Conservation (phyloP, 2,888 invertebrate species). For the Falcaria lacertinaria region DNA sequence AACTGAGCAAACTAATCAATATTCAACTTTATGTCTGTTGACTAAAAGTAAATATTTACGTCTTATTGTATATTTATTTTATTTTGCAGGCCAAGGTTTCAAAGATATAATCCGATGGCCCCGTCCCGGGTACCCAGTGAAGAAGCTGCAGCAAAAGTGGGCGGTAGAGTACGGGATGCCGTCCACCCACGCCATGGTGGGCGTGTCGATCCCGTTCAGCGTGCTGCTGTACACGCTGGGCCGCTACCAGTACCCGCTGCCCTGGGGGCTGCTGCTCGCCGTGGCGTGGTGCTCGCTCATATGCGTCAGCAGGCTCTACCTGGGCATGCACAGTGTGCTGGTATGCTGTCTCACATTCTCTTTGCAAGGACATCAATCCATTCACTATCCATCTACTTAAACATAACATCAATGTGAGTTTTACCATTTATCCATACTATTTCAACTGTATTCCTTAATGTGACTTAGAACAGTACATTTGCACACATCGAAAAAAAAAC, state of each 20-base stretch:
- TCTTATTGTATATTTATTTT: conserved; percentile 2
- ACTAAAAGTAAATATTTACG: no score
- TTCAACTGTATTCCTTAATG: no score
- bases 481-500: no score
- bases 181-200: conserved; percentile 96
- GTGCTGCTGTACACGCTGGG: conserved; percentile 89
- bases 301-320: conserved; percentile 91
- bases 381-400: no score
- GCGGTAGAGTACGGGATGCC: conserved; percentile 96
- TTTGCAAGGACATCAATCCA: no score
- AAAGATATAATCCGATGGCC: conserved; percentile 94
- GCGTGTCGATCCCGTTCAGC: conserved; percentile 92
- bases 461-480: no score
- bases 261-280: conserved; percentile 80
- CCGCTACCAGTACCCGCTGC: conserved; percentile 86
- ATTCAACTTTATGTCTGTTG: no score
- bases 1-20: no score
- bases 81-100: conserved; percentile 86
- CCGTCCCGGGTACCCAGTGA: conserved; percentile 90
- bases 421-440: no score
- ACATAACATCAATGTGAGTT: no score
- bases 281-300: conserved; percentile 87
- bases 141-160: conserved; percentile 92
- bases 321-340: conserved; percentile 96
- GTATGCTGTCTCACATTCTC: conserved; percentile 69